phyloP scores from a whole-genome alignment of 2,797 vertebrate species.

The Amniataba percoides region DNA sequence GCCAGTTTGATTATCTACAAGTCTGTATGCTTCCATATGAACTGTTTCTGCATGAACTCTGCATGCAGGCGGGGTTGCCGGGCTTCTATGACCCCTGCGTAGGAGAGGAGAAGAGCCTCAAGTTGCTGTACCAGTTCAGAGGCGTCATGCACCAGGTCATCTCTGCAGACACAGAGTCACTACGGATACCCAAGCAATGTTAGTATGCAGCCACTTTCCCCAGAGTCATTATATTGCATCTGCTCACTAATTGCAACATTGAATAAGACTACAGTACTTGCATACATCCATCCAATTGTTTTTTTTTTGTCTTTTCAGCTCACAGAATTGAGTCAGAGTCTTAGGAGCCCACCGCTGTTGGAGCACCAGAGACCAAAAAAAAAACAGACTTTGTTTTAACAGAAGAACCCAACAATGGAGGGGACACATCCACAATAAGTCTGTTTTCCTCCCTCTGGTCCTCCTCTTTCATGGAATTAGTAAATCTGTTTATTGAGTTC shows the following conservation, averaged over 20 bases:
- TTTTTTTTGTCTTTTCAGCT: constrained; percentile 72
- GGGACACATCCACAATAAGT: constrained; percentile 40
- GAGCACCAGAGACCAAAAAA: constrained; percentile 39
- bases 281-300: neutral
- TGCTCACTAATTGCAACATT: constrained; percentile 25
- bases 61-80: constrained; percentile 90
- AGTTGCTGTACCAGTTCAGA: constrained; percentile 97
- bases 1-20: neutral
- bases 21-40: constrained; percentile 1
- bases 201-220: constrained; percentile 51
- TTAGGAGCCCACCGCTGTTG: constrained; percentile 61
- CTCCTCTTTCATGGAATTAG: constrained; percentile 61
- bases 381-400: constrained; percentile 51
- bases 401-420: constrained; percentile 49
- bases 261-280: neutral
- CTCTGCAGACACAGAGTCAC: constrained; percentile 90
- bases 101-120: constrained; percentile 96
- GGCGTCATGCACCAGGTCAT: constrained; percentile 97
- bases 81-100: constrained; percentile 98
- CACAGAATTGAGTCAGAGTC: constrained; percentile 83
- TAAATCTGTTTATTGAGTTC: constrained; percentile 57
- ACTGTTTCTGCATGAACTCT: constrained; percentile 25
- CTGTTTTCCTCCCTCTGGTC: constrained; percentile 47
- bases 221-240: neutral
- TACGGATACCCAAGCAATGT: constrained; percentile 99